Percentiles rank a stretch among this genome's conserved stretches.
Evolutionary conservation across 2,888 invertebrate genomes (phyloP).

Genomic region (Eucera pruinosa): DNA sequence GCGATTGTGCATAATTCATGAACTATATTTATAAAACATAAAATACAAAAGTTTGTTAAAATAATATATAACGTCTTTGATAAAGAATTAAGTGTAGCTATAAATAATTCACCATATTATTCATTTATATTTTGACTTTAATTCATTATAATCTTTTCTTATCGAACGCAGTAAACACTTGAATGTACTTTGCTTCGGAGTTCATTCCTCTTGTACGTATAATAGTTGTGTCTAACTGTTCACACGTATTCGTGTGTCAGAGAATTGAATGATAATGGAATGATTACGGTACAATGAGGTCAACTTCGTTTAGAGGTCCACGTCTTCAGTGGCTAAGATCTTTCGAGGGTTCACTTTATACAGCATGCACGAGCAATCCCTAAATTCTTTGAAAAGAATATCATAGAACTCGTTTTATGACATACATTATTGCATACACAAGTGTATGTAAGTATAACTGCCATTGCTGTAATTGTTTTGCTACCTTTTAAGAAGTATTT

Average conservation of each 20-base stretch:
- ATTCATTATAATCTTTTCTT: neutral
- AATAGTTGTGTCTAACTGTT: conserved; percentile 8
- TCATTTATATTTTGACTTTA: too few relatives aligned
- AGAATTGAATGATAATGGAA: conserved; percentile 77
- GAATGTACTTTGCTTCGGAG: neutral
- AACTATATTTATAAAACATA: too few relatives aligned
- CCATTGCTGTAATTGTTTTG: too few relatives aligned
- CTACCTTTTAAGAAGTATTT: too few relatives aligned
- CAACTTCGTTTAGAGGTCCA: conserved; percentile 65
- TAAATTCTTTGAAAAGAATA: neutral
- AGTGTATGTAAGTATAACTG: too few relatives aligned
- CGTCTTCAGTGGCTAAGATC: conserved; percentile 53
- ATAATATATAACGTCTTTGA: too few relatives aligned
- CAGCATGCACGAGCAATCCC: neutral
- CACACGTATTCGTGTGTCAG: conserved; percentile 28
- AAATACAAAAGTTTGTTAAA: too few relatives aligned
- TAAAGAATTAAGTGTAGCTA: too few relatives aligned
- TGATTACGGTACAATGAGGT: conserved; percentile 76
- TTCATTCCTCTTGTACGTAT: conserved; percentile 1
- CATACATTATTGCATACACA: too few relatives aligned
- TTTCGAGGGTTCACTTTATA: conserved; percentile 13
- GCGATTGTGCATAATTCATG: too few relatives aligned
- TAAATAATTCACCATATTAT: too few relatives aligned
- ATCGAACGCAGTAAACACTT: neutral
- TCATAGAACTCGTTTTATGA: conserved; percentile 1